Evolutionary conservation across 2,113 vertebrate species (phyloP), one percentile per base, ranked within the genome.

Genomic region (Syngnathus scovelli): DNA sequence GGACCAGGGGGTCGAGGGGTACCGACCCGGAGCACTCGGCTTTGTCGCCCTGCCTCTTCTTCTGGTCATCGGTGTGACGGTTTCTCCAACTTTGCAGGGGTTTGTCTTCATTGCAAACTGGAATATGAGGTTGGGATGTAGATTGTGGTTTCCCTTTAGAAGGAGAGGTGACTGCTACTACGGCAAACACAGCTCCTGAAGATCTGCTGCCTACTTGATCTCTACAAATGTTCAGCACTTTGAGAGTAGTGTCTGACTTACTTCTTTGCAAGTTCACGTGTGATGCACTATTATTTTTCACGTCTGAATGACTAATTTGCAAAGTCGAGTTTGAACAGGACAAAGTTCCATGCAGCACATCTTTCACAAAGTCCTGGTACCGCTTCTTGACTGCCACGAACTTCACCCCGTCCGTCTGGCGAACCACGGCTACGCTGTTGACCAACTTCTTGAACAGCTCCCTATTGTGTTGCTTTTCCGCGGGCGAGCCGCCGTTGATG

Each of bases 361-460:
- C 64, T 0, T 46, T 44, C 19, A 9, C 68, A 72, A 91, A 85
- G 70, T 90, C 85, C 71, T 83, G 86, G 60, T 87, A 87, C 33
- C 89, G 89, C 74, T 92, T 94, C 78, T 75, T 90, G 52, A 94
- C 87, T 0, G 94, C 92, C 56, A 95, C 93, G 62, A 92, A 93
- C 88, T 92, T 94, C 37, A 86, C 83, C 1, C 84, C 93, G 68
- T 92, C 93, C 51, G 91, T 69, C 55, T 93, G 91, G 66, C 90
- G 90, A 33, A 95, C 94, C 74, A 94, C 93, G 0, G 94, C 95
- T 79, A 96, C 89, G 81, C 85, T 90, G 85, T 95, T 94, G 66
- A 96, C 91, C 69, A 93, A 87, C 77, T 69, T 83, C 87, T 93
- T 93, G 86, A 98, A 97, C 15, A 90, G 82, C 56, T 93, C 92